Conservation (phyloP, 2,797 vertebrate species). For the Lagocephalus sceleratus region DNA sequence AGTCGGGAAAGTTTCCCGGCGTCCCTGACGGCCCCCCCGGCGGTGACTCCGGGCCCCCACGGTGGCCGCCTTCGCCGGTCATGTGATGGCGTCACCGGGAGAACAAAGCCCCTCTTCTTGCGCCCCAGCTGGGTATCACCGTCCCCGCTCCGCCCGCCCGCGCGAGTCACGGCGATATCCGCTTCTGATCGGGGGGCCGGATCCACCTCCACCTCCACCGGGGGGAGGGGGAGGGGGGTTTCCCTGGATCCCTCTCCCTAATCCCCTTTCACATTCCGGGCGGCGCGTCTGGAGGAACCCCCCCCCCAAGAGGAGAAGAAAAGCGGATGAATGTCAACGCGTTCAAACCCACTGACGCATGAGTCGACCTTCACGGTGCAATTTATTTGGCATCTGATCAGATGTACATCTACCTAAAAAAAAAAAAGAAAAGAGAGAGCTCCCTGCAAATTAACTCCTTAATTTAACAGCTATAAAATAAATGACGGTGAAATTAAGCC, state of each 20-base stretch:
- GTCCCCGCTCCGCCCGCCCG: slow-evolving; percentile 38
- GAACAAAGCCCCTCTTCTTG: slow-evolving; percentile 64
- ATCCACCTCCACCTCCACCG: slow-evolving; percentile 17
- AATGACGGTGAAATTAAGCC: slow-evolving; percentile 74
- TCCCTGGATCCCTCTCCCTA: slow-evolving; percentile 38
- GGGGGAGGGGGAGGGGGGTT: slow-evolving; percentile 22
- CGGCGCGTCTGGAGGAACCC: slow-evolving; percentile 40
- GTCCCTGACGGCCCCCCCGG: too few species aligned
- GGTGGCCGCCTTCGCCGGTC: slow-evolving; percentile 30
- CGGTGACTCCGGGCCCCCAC: too few species aligned
- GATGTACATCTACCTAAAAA: slow-evolving; percentile 83
- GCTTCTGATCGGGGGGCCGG: slow-evolving; percentile 33
- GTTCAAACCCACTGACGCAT: slow-evolving; percentile 41
- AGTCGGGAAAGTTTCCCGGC: too few species aligned
- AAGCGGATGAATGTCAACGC: slow-evolving; percentile 38
- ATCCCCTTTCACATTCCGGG: slow-evolving; percentile 60
- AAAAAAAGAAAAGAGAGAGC: slow-evolving; percentile 67
- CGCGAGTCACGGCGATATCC: slow-evolving; percentile 48
- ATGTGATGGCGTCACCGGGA: slow-evolving; percentile 37
- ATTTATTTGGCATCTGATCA: slow-evolving; percentile 98
- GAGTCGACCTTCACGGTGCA: slow-evolving; percentile 76
- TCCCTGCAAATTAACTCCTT: slow-evolving; percentile 66
- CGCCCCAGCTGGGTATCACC: slow-evolving; percentile 49
- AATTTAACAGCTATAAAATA: slow-evolving; percentile 66
- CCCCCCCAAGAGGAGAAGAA: slow-evolving; percentile 25